phyloP scores from a whole-genome alignment of 1,140 invertebrate species.

The Platyscapa corneri region DNA sequence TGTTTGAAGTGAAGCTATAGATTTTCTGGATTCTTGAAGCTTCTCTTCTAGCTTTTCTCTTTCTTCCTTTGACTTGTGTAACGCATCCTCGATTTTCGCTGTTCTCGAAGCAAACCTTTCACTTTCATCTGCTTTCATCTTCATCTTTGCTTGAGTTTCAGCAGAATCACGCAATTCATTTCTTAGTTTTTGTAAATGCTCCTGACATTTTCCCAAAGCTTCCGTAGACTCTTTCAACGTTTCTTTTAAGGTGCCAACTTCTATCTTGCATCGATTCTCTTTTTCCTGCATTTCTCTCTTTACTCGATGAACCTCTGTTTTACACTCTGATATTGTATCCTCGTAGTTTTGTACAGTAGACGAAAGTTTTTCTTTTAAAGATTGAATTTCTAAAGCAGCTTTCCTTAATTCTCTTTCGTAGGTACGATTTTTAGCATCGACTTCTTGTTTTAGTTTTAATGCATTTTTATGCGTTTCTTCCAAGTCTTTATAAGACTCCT shows the following conservation, averaged over 20 bases:
- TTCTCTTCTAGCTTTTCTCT: constrained; percentile 64
- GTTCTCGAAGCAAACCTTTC: constrained; percentile 55
- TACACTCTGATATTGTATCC: constrained; percentile 59
- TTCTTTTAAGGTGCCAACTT: constrained; percentile 61
- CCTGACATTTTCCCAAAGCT: constrained; percentile 64
- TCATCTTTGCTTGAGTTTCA: constrained; percentile 56
- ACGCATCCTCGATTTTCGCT: constrained; percentile 60
- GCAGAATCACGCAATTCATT: constrained; percentile 59
- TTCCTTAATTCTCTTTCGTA: constrained; percentile 63
- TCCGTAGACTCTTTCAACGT: constrained; percentile 63
- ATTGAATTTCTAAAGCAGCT: constrained; percentile 54
- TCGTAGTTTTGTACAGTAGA: constrained; percentile 60
- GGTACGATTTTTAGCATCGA: constrained; percentile 55
- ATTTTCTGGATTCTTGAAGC: constrained; percentile 59
- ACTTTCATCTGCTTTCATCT: constrained; percentile 56
- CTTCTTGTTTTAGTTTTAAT: constrained; percentile 57
- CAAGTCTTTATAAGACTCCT: constrained; percentile 56
- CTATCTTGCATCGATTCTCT: constrained; percentile 63
- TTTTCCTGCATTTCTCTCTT: constrained; percentile 63
- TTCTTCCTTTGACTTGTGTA: constrained; percentile 62
- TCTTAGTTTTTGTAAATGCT: constrained; percentile 63
- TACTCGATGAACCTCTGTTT: constrained; percentile 60
- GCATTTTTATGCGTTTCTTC: constrained; percentile 57
- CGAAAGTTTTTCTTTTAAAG: constrained; percentile 60
- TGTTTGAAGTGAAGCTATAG: constrained; percentile 60